Base-by-base conservation (phyloP, 30 jellyfish, hydroid and myxozoan species). In the Morbakka virulenta region DNA sequence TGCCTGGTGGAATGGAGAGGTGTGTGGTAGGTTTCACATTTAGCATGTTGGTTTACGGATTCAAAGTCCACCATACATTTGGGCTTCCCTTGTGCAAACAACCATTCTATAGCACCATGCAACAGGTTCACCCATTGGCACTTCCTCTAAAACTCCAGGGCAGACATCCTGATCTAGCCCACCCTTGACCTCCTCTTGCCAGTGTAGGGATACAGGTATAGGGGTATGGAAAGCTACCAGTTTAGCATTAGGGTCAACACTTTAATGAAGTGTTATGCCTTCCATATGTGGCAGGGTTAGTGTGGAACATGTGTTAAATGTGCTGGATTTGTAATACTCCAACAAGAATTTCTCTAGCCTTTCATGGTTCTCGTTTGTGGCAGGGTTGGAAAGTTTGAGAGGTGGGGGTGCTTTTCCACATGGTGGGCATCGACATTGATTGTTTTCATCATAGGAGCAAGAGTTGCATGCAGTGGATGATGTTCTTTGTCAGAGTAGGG, bases 241-340 rank as follows among this genome's bases (percentile, higher is more conserved):
- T 33, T 14, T 34, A 32, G 80, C 71, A 12, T 50, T 33, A 26
- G 83, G 83, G 77, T 1, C 71, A 28, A 52, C 23, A 63, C 26
- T 74, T 1, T 51, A 25, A 13, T 72, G 47, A 20, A 72, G 24
- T 3, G 84, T 77, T 72, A 52, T n/a, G 20, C 84, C 84, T 36
- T 80, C 14, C 86, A 74, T 50, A 25, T 30, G 32, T n/a, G 73
- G 86, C 35, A 74, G 86, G 68, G 83, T 62, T 67, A 51, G 86
- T 32, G 52, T 80, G 82, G 86, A 64, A 35, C 86, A 74, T 25
- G 68, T 48, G 61, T 50, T 74, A 81, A 74, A 52, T 24, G 86
- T 53, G 23, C 50, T 28, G 13, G 83, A 9, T 52, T 80, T 20
- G 31, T 29, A 74, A 51, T 64, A 33, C 28, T 52, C 83, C 66